Conservation (phyloP, 2,797 vertebrate genomes). For the Galaxias olidus region DNA sequence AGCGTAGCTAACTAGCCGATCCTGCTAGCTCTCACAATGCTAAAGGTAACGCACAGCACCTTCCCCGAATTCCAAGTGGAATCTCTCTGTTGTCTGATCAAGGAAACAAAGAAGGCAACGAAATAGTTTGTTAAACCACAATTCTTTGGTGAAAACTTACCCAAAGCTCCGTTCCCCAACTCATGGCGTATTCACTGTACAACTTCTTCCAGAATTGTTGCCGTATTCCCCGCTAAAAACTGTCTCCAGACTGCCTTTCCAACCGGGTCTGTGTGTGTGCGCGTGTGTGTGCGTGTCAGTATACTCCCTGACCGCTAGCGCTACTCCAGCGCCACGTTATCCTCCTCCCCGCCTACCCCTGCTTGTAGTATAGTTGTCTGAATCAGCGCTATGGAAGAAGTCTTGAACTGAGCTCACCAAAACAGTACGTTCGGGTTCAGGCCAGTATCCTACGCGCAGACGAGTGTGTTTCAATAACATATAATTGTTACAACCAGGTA, state of each 20-base stretch:
- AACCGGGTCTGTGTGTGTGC: conserved; percentile 26
- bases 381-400: conserved; percentile 29
- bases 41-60: conserved; percentile 61
- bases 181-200: conserved; percentile 71
- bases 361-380: conserved; percentile 21
- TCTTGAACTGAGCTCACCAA: conserved; percentile 37
- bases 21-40: conserved; percentile 42
- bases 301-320: not conserved
- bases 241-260: conserved; percentile 42
- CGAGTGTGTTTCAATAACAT: no score
- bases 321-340: no score
- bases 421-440: conserved; percentile 34
- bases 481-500: no score
- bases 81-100: conserved; percentile 16
- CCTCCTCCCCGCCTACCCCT: conserved; percentile 7
- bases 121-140: not conserved
- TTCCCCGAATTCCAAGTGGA: conserved; percentile 39
- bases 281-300: conserved; percentile 24
- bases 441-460: not conserved
- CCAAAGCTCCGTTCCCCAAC: conserved; percentile 88
- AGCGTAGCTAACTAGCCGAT: conserved; percentile 30
- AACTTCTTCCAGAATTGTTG: conserved; percentile 59
- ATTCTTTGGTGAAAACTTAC: conserved; percentile 61
- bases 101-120: conserved; percentile 23
- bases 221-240: conserved; percentile 58